phyloP scores from a whole-genome alignment of 2,888 invertebrate genomes.

The Plusia festucae region DNA sequence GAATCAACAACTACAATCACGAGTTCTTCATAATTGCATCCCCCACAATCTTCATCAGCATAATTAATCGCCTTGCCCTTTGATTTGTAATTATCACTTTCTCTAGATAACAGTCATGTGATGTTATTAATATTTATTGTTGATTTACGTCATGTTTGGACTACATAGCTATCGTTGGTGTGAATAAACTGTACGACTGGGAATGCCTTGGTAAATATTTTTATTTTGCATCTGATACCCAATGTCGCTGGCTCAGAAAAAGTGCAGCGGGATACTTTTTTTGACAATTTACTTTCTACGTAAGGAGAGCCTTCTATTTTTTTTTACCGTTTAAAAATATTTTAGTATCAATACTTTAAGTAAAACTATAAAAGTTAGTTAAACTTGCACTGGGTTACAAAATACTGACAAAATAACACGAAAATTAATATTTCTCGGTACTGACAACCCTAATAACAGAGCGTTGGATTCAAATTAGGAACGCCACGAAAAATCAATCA shows the following conservation, averaged over 20 bases:
- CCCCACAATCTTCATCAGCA: not conserved
- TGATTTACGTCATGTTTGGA: conserved; percentile 24
- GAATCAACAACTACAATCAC: not conserved
- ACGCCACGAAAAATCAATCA: conserved; percentile 55
- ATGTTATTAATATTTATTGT: conserved; percentile 32
- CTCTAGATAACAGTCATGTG: conserved; percentile 52
- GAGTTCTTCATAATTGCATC: not conserved
- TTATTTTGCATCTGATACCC: conserved; percentile 11
- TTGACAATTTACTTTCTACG: no score
- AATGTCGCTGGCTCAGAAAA: not conserved
- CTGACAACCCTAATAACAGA: conserved; percentile 29
- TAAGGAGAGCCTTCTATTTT: no score
- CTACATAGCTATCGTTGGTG: not conserved
- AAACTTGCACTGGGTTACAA: no score
- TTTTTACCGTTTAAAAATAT: no score
- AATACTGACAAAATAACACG: no score
- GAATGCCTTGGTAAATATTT: conserved; percentile 25
- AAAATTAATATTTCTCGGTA: not conserved
- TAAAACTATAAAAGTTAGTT: no score
- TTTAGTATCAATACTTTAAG: no score
- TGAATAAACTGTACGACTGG: conserved; percentile 19
- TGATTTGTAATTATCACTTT: conserved; percentile 43
- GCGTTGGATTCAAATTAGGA: conserved; percentile 43
- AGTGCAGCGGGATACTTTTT: no score
- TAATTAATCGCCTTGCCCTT: conserved; percentile 31